Conservation (phyloP, 92 coral and sea anemone genomes). For the Zoanthus gigantus region DNA sequence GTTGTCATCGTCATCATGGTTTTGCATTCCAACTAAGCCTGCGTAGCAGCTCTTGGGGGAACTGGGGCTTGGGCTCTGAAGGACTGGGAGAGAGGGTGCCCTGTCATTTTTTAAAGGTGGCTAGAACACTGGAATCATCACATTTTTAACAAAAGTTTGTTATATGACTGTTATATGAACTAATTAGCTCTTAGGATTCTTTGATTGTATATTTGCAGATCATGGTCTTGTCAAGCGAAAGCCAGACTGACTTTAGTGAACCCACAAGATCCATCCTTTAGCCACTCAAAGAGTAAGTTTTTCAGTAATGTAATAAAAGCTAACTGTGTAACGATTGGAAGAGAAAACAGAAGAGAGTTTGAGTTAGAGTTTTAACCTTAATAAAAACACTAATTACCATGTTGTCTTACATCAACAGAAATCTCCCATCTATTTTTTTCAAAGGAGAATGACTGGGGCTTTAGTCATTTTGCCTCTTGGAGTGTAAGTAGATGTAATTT, state of each 20-base stretch:
- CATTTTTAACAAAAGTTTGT: too few relatives aligned
- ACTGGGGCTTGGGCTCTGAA: too few relatives aligned
- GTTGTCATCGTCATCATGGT: too few relatives aligned
- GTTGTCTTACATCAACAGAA: constrained; percentile 59
- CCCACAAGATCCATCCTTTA: constrained; percentile 80
- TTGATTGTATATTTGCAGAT: constrained; percentile 52
- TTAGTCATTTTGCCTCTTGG: constrained; percentile 96
- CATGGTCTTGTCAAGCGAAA: constrained; percentile 99
- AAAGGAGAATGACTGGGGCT: constrained; percentile 99
- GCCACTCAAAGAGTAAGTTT: constrained; percentile 89
- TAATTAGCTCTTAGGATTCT: too few relatives aligned
- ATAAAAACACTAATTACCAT: background rate
- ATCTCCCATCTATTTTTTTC: constrained; percentile 95
- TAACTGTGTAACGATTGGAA: background rate
- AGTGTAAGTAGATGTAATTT: constrained; percentile 71
- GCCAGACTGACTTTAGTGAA: constrained; percentile 79
- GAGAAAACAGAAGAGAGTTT: too few relatives aligned
- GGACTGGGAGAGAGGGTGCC: too few relatives aligned
- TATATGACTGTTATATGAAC: too few relatives aligned
- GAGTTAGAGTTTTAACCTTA: background rate
- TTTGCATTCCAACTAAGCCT: too few relatives aligned
- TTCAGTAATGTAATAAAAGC: background rate
- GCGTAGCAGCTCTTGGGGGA: too few relatives aligned
- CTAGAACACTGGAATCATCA: too few relatives aligned
- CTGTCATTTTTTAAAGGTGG: too few relatives aligned